Conservation (phyloP, 2,113 vertebrate species). For the Ictidomys tridecemlineatus region DNA sequence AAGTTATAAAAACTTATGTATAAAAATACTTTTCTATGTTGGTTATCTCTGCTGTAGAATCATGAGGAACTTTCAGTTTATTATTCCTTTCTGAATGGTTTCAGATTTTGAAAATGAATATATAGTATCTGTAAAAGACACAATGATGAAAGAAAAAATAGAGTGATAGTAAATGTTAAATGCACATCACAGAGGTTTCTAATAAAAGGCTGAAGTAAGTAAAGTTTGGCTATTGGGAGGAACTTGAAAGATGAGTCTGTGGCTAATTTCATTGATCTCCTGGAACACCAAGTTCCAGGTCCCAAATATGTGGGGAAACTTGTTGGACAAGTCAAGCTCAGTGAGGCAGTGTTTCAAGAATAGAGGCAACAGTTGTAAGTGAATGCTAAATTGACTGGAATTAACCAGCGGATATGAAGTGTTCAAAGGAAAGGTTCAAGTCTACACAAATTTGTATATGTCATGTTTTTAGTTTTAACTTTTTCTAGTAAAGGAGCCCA, state of each 20-base stretch:
- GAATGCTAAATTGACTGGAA: neutral
- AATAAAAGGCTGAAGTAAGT: neutral
- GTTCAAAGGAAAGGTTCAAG: neutral
- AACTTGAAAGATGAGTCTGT: neutral
- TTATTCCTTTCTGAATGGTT: neutral
- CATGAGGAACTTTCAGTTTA: neutral
- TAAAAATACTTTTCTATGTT: neutral
- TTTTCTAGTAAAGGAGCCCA: neutral
- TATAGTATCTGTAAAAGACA: neutral
- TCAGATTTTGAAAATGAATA: neutral
- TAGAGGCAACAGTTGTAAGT: neutral
- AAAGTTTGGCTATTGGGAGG: rapidly evolving
- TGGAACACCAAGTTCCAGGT: too few relatives aligned
- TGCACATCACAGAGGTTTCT: neutral
- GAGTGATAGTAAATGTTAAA: neutral
- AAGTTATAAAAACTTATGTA: neutral
- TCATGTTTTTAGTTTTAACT: neutral
- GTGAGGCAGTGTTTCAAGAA: neutral
- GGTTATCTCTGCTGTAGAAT: neutral
- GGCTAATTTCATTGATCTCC: neutral
- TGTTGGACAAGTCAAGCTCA: neutral
- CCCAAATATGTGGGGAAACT: neutral
- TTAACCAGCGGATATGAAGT: neutral
- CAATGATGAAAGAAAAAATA: neutral
- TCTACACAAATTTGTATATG: neutral